Evolutionary conservation across 2,113 vertebrate species (phyloP), one percentile per base, ranked within the genome.

Genomic region (Ceyx margarethae): DNA sequence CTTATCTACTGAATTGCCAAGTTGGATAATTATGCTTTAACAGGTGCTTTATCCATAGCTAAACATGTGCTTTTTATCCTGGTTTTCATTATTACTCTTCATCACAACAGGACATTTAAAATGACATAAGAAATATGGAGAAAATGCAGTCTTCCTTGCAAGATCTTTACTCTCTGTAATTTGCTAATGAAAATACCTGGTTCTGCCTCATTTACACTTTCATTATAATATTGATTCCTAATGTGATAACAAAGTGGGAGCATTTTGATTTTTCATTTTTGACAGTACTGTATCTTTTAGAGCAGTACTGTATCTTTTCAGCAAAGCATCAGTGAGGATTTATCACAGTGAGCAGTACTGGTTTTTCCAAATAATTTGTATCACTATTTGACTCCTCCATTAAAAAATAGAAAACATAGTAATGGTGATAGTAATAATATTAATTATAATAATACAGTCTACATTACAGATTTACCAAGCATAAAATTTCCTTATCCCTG

Each of bases 1-100:
- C 48, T 89, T 82, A 74, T 91, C 87, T 91, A 45, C 82, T 90
- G 71, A 91, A 81, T 96, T 96, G 93, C 91, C 90, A 95, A n/a
- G 86, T 89, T 86, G 54, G 80, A 67, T 93, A 95, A 93, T 81
- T 81, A 15, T 90, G n/a, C 89, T 96, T 92, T 73, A 76, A 54
- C 85, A 94, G 51, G 43, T 92, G 56, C 71, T 88, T 94, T 91
- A 86, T 94, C 91, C 89, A 78, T 85, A 94, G 95, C 74, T 87
- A 91, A 90, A 13, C n/a, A 61, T 57, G 5, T 82, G 81, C 15
- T 45, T 56, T 96, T 95, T 93, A 37, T 69, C 68, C 89, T 90
- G 29, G 15, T 5, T 51, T 92, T 85, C 48, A 3, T 81, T 77
- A 54, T 82, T 81, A 81, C 14, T 95, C 51, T 74, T 85, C 68